These are phyloP conservation scores for Hermetia illucens DNA, from an alignment of 1,140 invertebrate genomes.

Conservation along the genomic window DNA sequence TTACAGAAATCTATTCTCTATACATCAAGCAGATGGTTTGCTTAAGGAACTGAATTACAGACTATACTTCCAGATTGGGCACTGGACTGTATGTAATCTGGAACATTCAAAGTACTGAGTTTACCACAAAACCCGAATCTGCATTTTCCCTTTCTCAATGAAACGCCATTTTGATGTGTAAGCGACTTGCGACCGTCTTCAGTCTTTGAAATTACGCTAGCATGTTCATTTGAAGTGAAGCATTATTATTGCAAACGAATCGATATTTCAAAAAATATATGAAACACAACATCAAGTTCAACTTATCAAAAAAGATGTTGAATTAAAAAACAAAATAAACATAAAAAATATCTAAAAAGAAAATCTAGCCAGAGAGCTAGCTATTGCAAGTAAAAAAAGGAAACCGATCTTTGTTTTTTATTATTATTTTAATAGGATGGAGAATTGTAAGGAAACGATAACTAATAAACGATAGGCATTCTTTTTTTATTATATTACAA, in stretches of 20 bases:
- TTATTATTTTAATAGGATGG: not conserved
- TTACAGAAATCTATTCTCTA: too few species aligned
- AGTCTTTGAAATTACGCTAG: too few species aligned
- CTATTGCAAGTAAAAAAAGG: conserved; percentile 18
- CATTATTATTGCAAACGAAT: not conserved
- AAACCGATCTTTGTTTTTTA: not conserved
- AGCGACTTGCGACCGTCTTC: too few species aligned
- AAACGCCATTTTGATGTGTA: too few species aligned
- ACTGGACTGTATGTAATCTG: too few species aligned
- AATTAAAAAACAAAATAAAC: conserved; percentile 6
- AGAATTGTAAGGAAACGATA: not conserved
- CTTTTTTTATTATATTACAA: not conserved
- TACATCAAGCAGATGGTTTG: too few species aligned
- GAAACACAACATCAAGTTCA: conserved; percentile 6
- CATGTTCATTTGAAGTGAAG: too few species aligned
- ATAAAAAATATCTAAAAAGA: conserved; percentile 9
- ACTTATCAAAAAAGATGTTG: conserved; percentile 7
- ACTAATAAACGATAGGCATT: not conserved
- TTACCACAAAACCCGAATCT: too few species aligned
- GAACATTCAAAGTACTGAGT: too few species aligned
- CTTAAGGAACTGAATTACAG: too few species aligned
- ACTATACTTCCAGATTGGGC: too few species aligned
- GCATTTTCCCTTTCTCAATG: too few species aligned
- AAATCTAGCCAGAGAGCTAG: conserved; percentile 17
- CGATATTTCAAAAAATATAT: conserved; percentile 10